Evolutionary conservation across 2,797 vertebrate genomes (phyloP), one percentile per base, ranked within the genome.

Genomic region (Hapalemur alaotrensis): DNA sequence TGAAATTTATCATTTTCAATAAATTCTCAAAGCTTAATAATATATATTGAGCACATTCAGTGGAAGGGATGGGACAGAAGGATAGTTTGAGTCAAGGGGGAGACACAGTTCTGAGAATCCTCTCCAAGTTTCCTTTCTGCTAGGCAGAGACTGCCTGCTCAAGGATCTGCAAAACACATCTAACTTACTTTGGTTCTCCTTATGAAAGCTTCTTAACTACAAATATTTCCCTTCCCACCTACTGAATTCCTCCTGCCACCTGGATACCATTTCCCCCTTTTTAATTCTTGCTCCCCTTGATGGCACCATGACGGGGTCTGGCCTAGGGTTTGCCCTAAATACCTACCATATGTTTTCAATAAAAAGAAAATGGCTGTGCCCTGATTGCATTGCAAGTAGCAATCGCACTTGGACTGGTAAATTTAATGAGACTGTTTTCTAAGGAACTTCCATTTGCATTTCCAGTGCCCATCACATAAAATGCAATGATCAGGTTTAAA

Each of bases 191-290:
- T 72, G 91, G 87, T 70, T 95, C 65, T 87, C 69, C 63, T 94
- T 91, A 89, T 20, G 59, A 95, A 91, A 95, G n/a, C 48, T 93
- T 0, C 0, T 96, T 93, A 97, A 91, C 17, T n/a, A 65, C 57
- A 78, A 95, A 80, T 89, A 96, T 89, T 94, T 91, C 85, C 83
- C 79, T 87, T 72, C 80, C 65, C 35, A 95, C n/a, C 43, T 91
- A 93, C 46, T 35, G 54, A 95, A 95, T 89, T 91, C 82, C 82
- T 95, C 41, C 70, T 89, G 80, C 63, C 83, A 80, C 91, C 79
- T 97, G 91, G 79, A 95, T 95, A 91, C 43, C 61, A 95, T 94
- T 95, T 96, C 23, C 61, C 43, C 70, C 69, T 65, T 95, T 93
- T 80, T 67, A 86, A 84, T 85, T 95, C 78, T 78, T 75, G 61